Base-by-base conservation (phyloP, 2,888 invertebrate species). In the Oscheius onirici region DNA sequence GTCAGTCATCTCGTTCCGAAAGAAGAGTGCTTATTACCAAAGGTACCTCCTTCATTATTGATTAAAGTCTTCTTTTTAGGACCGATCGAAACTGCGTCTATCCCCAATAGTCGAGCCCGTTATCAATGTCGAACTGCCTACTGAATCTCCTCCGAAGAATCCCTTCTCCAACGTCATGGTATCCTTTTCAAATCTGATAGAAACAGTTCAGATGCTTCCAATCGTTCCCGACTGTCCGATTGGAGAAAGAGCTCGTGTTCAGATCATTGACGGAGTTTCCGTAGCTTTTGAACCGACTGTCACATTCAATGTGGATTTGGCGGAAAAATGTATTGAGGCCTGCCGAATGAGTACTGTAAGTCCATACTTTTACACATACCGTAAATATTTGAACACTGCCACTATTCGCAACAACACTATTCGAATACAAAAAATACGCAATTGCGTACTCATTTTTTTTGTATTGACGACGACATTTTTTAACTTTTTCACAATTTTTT, bases 261-360 rank as follows among this genome's bases (percentile, higher is more conserved):
- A 85, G 68, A 67, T 85, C 6, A 83, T 85, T 40, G 84, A 85
- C 68, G 85, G 85, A 44, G 83, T 85, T n/a, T 74, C 78, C n/a
- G 72, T 85, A n/a, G 65, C 51, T 3, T 49, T 66, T 24, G 46
- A 22, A 24, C 69, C 79, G 0, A 77, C 77, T 1, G 67, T 79
- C 26, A 28, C 61, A 3, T 75, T 79, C 68, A 72, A 41, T 10
- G 74, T 74, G 34, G 61, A 68, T 10, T 41, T 68, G 51, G 69
- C 84, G 8, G 84, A 84, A 44, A 76, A 77, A 20, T 85, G 85
- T 63, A 74, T 84, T 11, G 83, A 83, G 41, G 71, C 80, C n/a
- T 85, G 85, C 51, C 74, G 81, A 17, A 69, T 75, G n/a, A 84
- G 78, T 67, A 78, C 81, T 61, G 84, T 84, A 69, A 63, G 75